phyloP scores from a whole-genome alignment of 2,113 vertebrate species.

The Podarcis muralis region DNA sequence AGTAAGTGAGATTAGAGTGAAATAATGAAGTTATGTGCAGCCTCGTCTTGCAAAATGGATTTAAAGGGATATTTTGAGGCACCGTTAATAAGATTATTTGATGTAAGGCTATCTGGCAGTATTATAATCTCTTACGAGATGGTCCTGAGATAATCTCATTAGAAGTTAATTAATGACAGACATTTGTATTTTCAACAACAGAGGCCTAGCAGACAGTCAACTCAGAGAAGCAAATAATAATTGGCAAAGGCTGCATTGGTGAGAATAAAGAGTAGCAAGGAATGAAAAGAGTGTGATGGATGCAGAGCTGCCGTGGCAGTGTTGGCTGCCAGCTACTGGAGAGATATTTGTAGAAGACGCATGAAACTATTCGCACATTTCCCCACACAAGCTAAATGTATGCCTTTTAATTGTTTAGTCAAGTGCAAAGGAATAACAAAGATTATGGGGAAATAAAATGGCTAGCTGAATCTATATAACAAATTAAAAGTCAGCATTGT shows the following conservation, averaged over 20 bases:
- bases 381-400: neutral
- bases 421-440: neutral
- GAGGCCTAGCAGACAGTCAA: constrained; percentile 42
- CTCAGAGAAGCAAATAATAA: constrained; percentile 24
- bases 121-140: constrained; percentile 66
- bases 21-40: constrained; percentile 60
- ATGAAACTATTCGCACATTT: neutral
- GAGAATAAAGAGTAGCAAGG: neutral
- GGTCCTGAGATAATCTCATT: constrained; percentile 65
- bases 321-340: neutral
- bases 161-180: constrained; percentile 67
- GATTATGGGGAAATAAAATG: constrained; percentile 10
- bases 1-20: constrained; percentile 53
- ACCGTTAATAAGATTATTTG: constrained; percentile 72
- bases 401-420: neutral
- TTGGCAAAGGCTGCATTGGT: constrained; percentile 5
- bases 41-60: constrained; percentile 58
- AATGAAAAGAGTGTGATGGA: neutral
- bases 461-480: constrained; percentile 32
- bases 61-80: constrained; percentile 65
- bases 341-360: neutral
- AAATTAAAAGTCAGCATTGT: constrained; percentile 40
- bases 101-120: constrained; percentile 69
- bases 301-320: neutral
- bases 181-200: constrained; percentile 48